Conservation (phyloP, 2,113 vertebrate genomes). For the Pyrgilauda ruficollis region DNA sequence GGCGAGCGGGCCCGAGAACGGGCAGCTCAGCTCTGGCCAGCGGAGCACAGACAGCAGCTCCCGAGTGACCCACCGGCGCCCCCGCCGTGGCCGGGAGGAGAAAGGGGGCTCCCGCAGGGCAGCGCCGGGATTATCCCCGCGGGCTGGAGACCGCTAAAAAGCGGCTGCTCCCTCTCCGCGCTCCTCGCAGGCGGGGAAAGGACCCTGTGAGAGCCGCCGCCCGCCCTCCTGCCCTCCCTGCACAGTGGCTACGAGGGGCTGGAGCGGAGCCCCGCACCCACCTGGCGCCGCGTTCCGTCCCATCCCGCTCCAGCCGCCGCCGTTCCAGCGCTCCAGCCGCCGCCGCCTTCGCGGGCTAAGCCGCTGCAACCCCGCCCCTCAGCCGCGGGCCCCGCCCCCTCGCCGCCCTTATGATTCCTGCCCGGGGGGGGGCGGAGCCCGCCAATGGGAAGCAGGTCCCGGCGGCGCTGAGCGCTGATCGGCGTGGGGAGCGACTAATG, state of each 20-base stretch:
- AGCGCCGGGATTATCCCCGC: constrained; percentile 51
- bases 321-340: background rate
- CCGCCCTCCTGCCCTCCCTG: no score
- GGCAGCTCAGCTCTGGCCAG: background rate
- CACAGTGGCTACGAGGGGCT: no score
- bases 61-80: background rate
- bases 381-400: background rate
- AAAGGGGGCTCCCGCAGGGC: background rate
- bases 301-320: background rate
- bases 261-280: background rate
- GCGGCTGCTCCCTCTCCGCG: background rate
- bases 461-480: background rate
- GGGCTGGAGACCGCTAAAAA: constrained; percentile 5
- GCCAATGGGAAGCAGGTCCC: background rate
- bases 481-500: background rate
- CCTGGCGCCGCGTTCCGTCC: background rate
- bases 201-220: background rate
- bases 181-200: background rate
- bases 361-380: background rate
- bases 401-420: background rate
- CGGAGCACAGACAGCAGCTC: background rate
- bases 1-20: background rate
- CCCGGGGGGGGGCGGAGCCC: background rate
- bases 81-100: background rate
- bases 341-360: constrained; percentile 29